Base-by-base conservation (phyloP, 2,113 vertebrate genomes). In the Tenrec ecaudatus region DNA sequence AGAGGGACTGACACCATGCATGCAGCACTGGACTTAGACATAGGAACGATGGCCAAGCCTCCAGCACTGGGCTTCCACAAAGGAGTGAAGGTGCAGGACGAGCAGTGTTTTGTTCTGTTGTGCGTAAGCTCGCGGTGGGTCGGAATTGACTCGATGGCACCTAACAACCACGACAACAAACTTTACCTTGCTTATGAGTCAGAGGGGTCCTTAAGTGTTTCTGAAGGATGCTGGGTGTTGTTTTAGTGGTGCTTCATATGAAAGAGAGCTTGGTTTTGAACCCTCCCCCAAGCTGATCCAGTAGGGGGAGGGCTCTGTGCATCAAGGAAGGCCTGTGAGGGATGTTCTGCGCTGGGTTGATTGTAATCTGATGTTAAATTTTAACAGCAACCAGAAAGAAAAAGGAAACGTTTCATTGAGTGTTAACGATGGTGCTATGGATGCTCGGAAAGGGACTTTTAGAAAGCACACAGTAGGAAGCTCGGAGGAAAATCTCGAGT, bases 341-440 rank as follows among this genome's bases (percentile, higher is more conserved):
- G 69, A 66, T 91, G 47, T 60, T 94, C 66, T 79, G 91, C 62
- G 86, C 86, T 89, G 82, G 20, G 58, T 31, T 11, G 47, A 60
- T 92, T 92, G 20, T 85, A 94, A 97, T 89, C 36, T 25, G 85
- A 94, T 86, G 69, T 83, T 93, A 94, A 92, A 91, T 31, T 95
- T 97, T 94, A 96, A 95, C 76, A 86, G 40, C 87, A 89, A 86
- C 89, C 36, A 53, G 77, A 62, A 36, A 85, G 77, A 88, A 66
- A 33, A 40, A 40, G 40, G 7, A 40, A 40, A 40, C 40, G 3
- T 81, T 95, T 85, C 91, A 94, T 94, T 94, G 82, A 88, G 91
- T 94, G 87, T 91, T 94, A 95, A 95, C 66, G 94, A 90, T 78
- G 92, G 69, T 62, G 86, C 86, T 90, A 23, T 79, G 64, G 36